Evolutionary conservation across 2,797 vertebrate genomes (phyloP).

Genomic region (Sternarchorhynchus goeldii): DNA sequence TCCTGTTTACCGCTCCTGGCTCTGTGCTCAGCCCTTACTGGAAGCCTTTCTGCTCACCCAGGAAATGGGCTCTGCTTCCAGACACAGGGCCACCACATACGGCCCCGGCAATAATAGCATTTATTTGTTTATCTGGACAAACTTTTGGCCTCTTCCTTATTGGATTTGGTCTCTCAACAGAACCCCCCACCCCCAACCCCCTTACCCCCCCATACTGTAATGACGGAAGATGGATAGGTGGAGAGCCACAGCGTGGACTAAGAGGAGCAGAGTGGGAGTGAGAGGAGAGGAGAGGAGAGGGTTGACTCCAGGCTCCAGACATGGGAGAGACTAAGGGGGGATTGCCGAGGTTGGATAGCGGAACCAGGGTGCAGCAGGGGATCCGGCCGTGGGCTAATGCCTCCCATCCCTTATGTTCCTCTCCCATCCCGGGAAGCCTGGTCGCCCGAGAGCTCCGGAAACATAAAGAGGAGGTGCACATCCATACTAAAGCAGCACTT

Average conservation of each 20-base stretch:
- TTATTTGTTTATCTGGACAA: constrained; percentile 84
- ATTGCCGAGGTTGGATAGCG: constrained; percentile 47
- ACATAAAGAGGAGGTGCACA: constrained; percentile 64
- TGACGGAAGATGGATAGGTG: constrained; percentile 75
- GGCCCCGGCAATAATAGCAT: constrained; percentile 75
- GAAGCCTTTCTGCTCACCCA: constrained; percentile 78
- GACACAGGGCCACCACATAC: constrained; percentile 70
- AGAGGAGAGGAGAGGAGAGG: constrained; percentile 17
- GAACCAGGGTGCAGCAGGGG: constrained; percentile 61
- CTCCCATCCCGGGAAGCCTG: constrained; percentile 38
- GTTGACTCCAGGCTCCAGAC: not conserved
- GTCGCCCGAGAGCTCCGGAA: constrained; percentile 32
- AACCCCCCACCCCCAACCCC: constrained; percentile 59
- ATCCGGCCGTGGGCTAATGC: constrained; percentile 74
- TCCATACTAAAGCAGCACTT: constrained; percentile 84
- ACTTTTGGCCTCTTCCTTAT: constrained; percentile 80
- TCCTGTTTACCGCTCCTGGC: constrained; percentile 80
- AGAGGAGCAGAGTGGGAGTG: constrained; percentile 62
- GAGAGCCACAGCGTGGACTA: constrained; percentile 49
- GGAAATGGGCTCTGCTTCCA: constrained; percentile 83
- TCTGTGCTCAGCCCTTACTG: constrained; percentile 76
- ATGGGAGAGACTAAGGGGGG: constrained; percentile 28
- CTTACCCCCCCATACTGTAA: constrained; percentile 44
- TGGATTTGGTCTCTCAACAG: constrained; percentile 77
- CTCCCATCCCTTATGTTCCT: constrained; percentile 70